phyloP scores from a whole-genome alignment of 2,113 vertebrate species.

The Siniperca chuatsi region DNA sequence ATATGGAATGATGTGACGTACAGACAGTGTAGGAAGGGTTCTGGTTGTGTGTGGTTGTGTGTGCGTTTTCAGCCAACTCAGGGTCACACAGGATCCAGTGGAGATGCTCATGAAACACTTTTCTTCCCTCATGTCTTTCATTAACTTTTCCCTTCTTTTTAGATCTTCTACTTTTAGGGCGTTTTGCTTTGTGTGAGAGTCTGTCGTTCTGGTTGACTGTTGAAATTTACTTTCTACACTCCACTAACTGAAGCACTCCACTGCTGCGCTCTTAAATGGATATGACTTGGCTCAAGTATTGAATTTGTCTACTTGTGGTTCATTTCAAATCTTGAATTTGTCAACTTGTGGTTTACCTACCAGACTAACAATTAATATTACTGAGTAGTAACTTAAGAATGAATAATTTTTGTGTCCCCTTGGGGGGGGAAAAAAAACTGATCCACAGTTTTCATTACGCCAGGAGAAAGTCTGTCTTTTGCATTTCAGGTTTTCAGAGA shows the following conservation, averaged over 20 bases:
- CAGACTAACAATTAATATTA: conserved; percentile 14
- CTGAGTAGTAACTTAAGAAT: conserved; percentile 24
- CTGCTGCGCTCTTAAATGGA: conserved; percentile 5
- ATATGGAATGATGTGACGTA: background rate
- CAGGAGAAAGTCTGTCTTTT: conserved; percentile 4
- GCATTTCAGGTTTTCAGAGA: conserved; percentile 14
- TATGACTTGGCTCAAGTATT: conserved; percentile 14
- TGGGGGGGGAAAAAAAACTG: background rate
- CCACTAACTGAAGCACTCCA: conserved; percentile 65
- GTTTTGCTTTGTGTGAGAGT: conserved; percentile 22
- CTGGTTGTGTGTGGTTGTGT: background rate
- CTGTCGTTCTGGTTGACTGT: background rate
- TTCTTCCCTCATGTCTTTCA: conserved; percentile 8
- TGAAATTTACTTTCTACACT: conserved; percentile 55
- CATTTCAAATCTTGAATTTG: background rate
- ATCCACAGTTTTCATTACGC: background rate
- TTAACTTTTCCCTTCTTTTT: background rate
- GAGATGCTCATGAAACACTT: conserved; percentile 27
- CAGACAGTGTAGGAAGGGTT: conserved; percentile 4
- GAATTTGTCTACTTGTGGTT: conserved; percentile 10
- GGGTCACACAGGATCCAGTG: conserved; percentile 51
- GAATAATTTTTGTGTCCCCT: background rate
- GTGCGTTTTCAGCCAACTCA: conserved; percentile 60
- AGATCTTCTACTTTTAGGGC: background rate
- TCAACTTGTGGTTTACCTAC: conserved; percentile 7